phyloP scores from a whole-genome alignment of 1,140 invertebrate genomes.

The Bemisia tabaci region DNA sequence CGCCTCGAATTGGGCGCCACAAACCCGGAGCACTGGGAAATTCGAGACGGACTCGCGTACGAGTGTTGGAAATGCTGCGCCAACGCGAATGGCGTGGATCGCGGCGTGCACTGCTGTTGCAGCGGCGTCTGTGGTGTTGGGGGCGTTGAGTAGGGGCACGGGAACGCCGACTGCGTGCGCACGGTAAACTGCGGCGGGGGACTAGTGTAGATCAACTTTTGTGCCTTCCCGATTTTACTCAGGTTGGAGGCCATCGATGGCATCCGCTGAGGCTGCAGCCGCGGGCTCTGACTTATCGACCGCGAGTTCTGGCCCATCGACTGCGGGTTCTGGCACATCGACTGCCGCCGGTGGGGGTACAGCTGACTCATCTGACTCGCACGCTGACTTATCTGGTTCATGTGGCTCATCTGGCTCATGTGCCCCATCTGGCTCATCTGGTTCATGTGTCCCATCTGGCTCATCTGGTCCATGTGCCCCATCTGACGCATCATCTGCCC shows the following conservation, averaged over 20 bases:
- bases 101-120: background rate
- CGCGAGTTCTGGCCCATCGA: background rate
- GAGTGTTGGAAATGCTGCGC: too few relatives aligned
- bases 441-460: too few relatives aligned
- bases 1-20: too few relatives aligned
- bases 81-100: background rate
- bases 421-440: too few relatives aligned
- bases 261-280: background rate
- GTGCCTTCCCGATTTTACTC: background rate
- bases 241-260: background rate
- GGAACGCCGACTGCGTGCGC: background rate
- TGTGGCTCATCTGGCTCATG: too few relatives aligned
- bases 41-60: too few relatives aligned
- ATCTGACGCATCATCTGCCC: background rate
- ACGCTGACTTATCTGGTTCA: too few relatives aligned
- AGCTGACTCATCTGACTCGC: background rate
- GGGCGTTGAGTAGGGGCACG: background rate
- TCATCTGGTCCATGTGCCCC: too few relatives aligned
- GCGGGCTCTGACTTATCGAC: background rate
- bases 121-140: background rate
- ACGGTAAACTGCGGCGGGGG: background rate
- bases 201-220: background rate
- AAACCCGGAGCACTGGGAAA: too few relatives aligned
- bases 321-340: background rate
- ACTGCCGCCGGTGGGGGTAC: background rate